Evolutionary conservation across 37 sponge, comb jelly and placozoan species (phyloP), one percentile per base, ranked within the genome.

Genomic region (Hexactinellida sp.): DNA sequence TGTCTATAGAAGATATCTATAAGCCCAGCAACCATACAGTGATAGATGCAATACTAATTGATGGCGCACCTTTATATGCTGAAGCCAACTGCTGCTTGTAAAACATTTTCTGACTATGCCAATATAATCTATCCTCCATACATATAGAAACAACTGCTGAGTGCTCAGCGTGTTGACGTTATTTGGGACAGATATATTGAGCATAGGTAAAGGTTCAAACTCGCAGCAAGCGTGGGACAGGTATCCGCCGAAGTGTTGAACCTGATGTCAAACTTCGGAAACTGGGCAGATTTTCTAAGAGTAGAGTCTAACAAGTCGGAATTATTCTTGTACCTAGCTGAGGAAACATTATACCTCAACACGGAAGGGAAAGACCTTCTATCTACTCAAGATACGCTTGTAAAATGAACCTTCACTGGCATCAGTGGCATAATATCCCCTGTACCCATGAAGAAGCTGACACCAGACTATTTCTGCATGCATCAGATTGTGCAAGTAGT

Each of bases 381-480:
- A 23, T 9, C 36, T 10, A 71, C 82, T 71, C 7, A 25, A 23
- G 82, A 23, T 23, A 3, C 32, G 19, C 3, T 21, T 25, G 82
- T 34, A 13, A 71, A 35, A 10, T 25, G 36, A 5, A 10, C 82
- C 7, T 35, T 34, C 9, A 25, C 7, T n/a, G n/a, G n/a, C n/a
- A n/a, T n/a, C n/a, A n/a, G n/a, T n/a, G n/a, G n/a, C n/a, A n/a
- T n/a, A n/a, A n/a, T n/a, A 13, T 41, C 13, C 32, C 32, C 1
- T 85, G 85, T 54, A 85, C 24, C 9, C 85, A 85, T 54, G 85
- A 85, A 24, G 85, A 85, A 39, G 85, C 85, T 5, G 85, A 85
- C 36, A 85, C 54, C 3, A 19, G 85, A 24, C 30, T 85, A n/a
- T 38, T 85, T 25, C 25, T 85, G 5, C 54, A 85, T 47, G 54